Percentiles rank a stretch among this genome's conserved stretches.
Evolutionary conservation across 2,113 vertebrate genomes (phyloP).

Genomic region (Octodon degus): DNA sequence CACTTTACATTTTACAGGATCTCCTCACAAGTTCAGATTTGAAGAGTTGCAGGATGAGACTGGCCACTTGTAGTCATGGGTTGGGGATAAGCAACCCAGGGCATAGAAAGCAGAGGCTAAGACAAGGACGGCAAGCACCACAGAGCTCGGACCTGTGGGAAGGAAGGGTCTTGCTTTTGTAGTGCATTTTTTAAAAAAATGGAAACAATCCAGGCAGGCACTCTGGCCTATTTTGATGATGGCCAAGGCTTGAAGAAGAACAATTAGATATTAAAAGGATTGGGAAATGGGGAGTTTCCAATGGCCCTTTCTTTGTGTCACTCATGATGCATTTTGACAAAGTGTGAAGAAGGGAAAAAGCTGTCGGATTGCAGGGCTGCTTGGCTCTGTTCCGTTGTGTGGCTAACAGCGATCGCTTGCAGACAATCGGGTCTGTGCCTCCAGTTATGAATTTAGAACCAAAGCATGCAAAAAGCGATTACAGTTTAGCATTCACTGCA

Average conservation of each 20-base stretch:
- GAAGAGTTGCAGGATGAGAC: background rate
- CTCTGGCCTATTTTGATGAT: constrained; percentile 73
- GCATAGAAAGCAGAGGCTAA: background rate
- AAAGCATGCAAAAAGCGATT: constrained; percentile 86
- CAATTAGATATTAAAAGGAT: constrained; percentile 83
- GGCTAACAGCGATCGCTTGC: constrained; percentile 50
- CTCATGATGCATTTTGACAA: constrained; percentile 79
- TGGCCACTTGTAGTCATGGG: background rate
- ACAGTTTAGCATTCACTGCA: constrained; percentile 80
- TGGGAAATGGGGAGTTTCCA: constrained; percentile 78
- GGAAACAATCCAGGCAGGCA: constrained; percentile 66
- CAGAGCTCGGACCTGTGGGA: constrained; percentile 48
- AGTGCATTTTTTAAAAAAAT: constrained; percentile 73
- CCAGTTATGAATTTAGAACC: constrained; percentile 75
- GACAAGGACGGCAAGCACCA: background rate
- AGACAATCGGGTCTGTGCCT: constrained; percentile 69
- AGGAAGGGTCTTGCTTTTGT: constrained; percentile 69
- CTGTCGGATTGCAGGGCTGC: constrained; percentile 31
- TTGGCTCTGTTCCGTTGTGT: background rate
- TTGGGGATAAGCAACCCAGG: background rate
- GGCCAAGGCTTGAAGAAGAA: constrained; percentile 80
- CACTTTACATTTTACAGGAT: background rate
- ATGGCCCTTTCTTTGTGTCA: constrained; percentile 75
- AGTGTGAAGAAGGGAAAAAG: constrained; percentile 82
- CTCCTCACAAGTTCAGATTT: background rate